Evolutionary conservation across 2,113 vertebrate genomes (phyloP), one percentile per base, ranked within the genome.

Genomic region (Brienomyrus longianalis): DNA sequence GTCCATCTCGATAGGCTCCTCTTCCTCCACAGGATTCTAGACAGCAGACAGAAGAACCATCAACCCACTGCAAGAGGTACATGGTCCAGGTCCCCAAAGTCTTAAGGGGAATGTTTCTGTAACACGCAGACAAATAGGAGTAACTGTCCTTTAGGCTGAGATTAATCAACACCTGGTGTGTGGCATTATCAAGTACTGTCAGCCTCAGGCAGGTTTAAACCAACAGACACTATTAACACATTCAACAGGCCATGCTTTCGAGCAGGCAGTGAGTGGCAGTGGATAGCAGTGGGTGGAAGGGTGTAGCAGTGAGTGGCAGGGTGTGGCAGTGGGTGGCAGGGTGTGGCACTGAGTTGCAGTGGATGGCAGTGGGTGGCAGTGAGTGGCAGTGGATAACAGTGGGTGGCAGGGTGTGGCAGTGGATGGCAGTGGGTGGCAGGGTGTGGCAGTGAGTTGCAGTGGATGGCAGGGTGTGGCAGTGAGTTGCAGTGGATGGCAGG

Each of bases 1-100:
- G 91, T 96, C 96, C 48, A 96, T 94, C 51, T 96, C 95, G 17
- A 95, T 96, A 7, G 95, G 95, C 89, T 96, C 96, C 86, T 96
- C 96, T 84, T 96, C 96, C 77, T 94, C 92, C 77, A 96, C 96
- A 91, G 94, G 92, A 88, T 95, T 96, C 96, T 96, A 92, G 87
- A 94, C 39, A 80, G 74, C 50, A 83, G 50, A 52, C 5, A 39
- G 17, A 77, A 89, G 13, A 89, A 43, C 27, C 19, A 80, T 89
- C 15, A 80, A 80, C 15, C 74, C 48, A 11, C 48, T 35, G 48
- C n/a, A 35, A 35, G 15, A 39, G 31, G 70, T 39, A 5, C 35
- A 39, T 77, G 1, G 21, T 17, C 56, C 39, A 23, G 10, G 7
- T n/a, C 21, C 70, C 4, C n/a, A 50, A 50, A 13, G 43, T 5